A percentile compares a stretch with the other conserved stretches of the same genome.
Evolutionary conservation across 2,888 invertebrate genomes (phyloP).

Genomic region (Lathronympha strigana): DNA sequence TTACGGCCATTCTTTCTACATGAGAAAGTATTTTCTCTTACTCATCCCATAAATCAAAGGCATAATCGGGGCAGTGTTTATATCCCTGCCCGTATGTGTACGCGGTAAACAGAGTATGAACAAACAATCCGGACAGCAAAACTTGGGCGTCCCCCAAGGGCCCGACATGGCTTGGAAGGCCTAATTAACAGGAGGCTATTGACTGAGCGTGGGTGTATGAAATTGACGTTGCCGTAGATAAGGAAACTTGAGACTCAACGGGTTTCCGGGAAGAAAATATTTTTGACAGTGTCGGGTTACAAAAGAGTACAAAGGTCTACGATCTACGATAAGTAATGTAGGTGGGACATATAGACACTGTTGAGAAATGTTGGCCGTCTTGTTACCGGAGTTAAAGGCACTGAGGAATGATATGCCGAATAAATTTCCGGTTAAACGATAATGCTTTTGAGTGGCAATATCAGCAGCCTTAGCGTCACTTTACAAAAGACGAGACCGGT

Average conservation of each 20-base stretch:
- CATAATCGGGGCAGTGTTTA: conserved; percentile 25
- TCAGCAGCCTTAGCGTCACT: background rate
- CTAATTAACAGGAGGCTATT: conserved; percentile 26
- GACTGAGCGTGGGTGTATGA: conserved; percentile 24
- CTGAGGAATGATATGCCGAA: background rate
- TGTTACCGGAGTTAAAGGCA: background rate
- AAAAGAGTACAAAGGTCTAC: conserved; percentile 2
- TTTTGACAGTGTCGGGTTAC: conserved; percentile 8
- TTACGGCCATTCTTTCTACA: background rate
- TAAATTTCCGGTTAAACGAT: background rate
- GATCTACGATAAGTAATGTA: background rate
- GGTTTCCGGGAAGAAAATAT: conserved; percentile 17
- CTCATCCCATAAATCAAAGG: conserved; percentile 19
- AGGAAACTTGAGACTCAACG: conserved; percentile 11
- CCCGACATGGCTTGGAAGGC: conserved; percentile 1
- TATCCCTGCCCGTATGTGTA: conserved; percentile 25
- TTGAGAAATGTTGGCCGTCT: background rate
- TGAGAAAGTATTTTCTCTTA: background rate
- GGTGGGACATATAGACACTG: background rate
- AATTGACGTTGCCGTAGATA: conserved; percentile 6
- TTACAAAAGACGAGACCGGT: conserved; percentile 8
- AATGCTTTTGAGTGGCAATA: conserved; percentile 1
- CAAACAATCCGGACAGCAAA: conserved; percentile 21
- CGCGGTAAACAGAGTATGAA: conserved; percentile 24
- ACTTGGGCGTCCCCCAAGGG: conserved; percentile 11